Percentiles rank a stretch among this genome's conserved stretches.
Conservation (phyloP, 2,888 invertebrate genomes). For the Callosobruchus maculatus region DNA sequence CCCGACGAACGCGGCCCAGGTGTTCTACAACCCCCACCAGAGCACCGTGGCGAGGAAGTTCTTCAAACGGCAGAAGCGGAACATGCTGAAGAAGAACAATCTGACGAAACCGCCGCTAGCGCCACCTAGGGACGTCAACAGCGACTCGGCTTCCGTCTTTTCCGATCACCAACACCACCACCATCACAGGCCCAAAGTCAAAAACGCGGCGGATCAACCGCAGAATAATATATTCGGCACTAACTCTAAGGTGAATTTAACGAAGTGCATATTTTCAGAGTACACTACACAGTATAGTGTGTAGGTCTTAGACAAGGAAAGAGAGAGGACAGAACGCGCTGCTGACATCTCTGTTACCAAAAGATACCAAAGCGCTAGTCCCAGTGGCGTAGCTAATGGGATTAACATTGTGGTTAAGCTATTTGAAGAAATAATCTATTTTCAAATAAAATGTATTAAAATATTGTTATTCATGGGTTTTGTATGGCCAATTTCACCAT, state of each 20-base stretch:
- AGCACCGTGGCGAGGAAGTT: slow-evolving; percentile 91
- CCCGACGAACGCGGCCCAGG: slow-evolving; percentile 66
- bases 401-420: no score
- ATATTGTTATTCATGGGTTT: no score
- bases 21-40: slow-evolving; percentile 91
- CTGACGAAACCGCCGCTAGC: slow-evolving; percentile 55
- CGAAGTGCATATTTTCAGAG: no score
- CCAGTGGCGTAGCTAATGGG: no score
- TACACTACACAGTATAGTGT: no score
- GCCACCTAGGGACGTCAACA: slow-evolving; percentile 45
- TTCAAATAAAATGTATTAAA: no score
- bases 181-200: slow-evolving; percentile 40
- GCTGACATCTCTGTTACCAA: no score
- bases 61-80: slow-evolving; percentile 79
- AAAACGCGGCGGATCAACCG: slow-evolving; percentile 50
- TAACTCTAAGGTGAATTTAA: slow-evolving; percentile 61
- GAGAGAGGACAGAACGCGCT: no score
- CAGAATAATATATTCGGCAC: slow-evolving; percentile 62
- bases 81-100: slow-evolving; percentile 67
- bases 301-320: no score
- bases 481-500: no score
- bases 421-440: no score
- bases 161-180: slow-evolving; percentile 15
- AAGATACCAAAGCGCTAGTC: no score
- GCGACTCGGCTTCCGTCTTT: slow-evolving; percentile 52